Evolutionary conservation across 1,140 invertebrate genomes (phyloP), one percentile per base, ranked within the genome.

Genomic region (Ericerus pela): DNA sequence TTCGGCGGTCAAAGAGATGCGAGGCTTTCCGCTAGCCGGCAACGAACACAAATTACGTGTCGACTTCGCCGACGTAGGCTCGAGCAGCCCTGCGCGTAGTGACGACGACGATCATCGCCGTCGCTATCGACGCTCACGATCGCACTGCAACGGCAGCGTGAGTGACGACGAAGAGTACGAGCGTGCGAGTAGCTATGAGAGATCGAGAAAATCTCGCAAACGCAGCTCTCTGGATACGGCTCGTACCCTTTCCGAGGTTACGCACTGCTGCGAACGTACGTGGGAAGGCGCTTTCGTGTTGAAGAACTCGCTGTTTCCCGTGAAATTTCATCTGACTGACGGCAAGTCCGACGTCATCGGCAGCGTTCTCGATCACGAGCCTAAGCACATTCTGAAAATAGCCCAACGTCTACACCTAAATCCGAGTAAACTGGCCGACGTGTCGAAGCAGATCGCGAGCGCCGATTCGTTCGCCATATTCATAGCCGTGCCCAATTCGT

Each of bases 1-100:
- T 65, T 88, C 89, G 26, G 93, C 93, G 37, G 89, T 93, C 0
- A 92, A 95, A 67, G 92, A 96, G 68, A 96, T 97, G 92, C 75
- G 93, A 61, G 93, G 93, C 0, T 92, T 90, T 68, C 85, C 89
- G 3, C 70, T 96, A 1, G 92, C 91, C 11, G 93, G 92, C 0
- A 82, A 86, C 1, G 90, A 95, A 38, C 78, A 85, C 52, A 73
- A 89, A 47, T 67, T 96, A 0, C 74, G 91, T 47, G 87, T 92
- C 14, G 93, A 96, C 69, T 97, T 96, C 76, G 88, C 90, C 11
- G 92, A 95, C 74, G 80, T 88, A 2, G 77, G 74, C 24, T 29
- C 41, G 47, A 73, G 43, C 79, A 70, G 63, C 77, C 24, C 71
- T 1, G 85, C 79, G 57, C 73, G 73, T 57, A 69, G 70, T 63